phyloP scores from a whole-genome alignment of 2,888 invertebrate genomes.

The Anorthoa munda region DNA sequence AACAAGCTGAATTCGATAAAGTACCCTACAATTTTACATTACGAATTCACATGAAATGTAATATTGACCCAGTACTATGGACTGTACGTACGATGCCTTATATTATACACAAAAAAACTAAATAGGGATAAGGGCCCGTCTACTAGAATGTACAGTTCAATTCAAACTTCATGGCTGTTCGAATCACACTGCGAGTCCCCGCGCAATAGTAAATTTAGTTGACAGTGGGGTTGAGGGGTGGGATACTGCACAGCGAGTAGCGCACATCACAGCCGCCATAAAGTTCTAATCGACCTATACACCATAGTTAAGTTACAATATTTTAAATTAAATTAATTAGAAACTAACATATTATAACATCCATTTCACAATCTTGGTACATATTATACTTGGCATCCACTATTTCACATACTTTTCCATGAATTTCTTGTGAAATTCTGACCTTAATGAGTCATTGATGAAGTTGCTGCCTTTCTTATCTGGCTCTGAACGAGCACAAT shows the following conservation, averaged over 20 bases:
- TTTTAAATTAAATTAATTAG: background rate
- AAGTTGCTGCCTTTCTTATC: slow-evolving; percentile 97
- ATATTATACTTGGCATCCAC: background rate
- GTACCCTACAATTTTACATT: background rate
- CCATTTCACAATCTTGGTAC: background rate
- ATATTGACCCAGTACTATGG: background rate
- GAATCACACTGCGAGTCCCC: too few species aligned
- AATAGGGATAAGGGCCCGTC: too few species aligned
- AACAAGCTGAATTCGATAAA: background rate
- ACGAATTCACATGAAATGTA: background rate
- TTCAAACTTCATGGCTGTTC: too few species aligned
- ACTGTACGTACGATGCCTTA: background rate
- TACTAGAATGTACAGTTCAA: too few species aligned
- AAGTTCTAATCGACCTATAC: background rate
- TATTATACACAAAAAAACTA: background rate
- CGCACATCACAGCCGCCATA: too few species aligned
- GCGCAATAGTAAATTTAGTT: too few species aligned
- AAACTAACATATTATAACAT: slow-evolving; percentile 2
- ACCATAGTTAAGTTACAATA: background rate
- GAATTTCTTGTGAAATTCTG: slow-evolving; percentile 99
- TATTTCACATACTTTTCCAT: slow-evolving; percentile 99
- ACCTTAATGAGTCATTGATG: slow-evolving; percentile 99
- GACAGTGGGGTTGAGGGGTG: too few species aligned
- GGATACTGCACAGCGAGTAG: too few species aligned
- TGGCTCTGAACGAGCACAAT: slow-evolving; percentile 99